Evolutionary conservation across 1,140 invertebrate species (phyloP).

Genomic region (Caenorhabditis inopinata): DNA sequence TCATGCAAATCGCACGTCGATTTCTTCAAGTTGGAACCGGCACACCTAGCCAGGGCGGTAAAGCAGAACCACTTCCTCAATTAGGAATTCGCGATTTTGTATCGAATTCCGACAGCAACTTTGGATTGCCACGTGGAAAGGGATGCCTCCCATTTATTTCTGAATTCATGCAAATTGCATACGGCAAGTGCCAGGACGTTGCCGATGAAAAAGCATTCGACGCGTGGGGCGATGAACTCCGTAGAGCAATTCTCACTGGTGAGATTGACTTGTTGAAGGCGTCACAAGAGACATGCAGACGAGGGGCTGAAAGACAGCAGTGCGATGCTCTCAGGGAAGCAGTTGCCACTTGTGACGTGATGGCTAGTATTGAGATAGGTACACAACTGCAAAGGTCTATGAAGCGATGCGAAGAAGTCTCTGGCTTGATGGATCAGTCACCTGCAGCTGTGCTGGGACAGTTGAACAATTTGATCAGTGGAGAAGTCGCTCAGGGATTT

Average conservation of each 20-base stretch:
- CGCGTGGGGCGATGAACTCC: conserved; percentile 62
- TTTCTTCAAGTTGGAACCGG: conserved; percentile 51
- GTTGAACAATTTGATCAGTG: conserved; percentile 60
- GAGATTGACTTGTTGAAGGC: conserved; percentile 62
- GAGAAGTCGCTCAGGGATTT: conserved; percentile 64
- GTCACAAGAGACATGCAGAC: conserved; percentile 65
- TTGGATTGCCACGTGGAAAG: conserved; percentile 56
- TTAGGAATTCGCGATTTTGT: conserved; percentile 54
- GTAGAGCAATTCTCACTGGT: conserved; percentile 56
- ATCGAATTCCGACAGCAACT: conserved; percentile 58
- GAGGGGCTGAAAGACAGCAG: conserved; percentile 63
- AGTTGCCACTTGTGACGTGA: conserved; percentile 61
- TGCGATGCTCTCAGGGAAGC: conserved; percentile 59
- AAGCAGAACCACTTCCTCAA: conserved; percentile 48
- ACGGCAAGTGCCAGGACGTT: conserved; percentile 64
- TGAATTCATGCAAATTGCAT: conserved; percentile 65
- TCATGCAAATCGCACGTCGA: conserved; percentile 52
- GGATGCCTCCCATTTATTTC: conserved; percentile 65
- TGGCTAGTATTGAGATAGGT: conserved; percentile 60
- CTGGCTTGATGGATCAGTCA: conserved; percentile 65
- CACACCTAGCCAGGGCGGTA: neutral
- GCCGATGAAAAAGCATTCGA: conserved; percentile 64
- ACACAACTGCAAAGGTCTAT: conserved; percentile 58
- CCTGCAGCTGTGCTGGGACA: conserved; percentile 58
- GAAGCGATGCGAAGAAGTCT: conserved; percentile 60